Evolutionary conservation across 1,140 invertebrate genomes (phyloP), one percentile per base, ranked within the genome.

Genomic region (Zaprionus africanus): DNA sequence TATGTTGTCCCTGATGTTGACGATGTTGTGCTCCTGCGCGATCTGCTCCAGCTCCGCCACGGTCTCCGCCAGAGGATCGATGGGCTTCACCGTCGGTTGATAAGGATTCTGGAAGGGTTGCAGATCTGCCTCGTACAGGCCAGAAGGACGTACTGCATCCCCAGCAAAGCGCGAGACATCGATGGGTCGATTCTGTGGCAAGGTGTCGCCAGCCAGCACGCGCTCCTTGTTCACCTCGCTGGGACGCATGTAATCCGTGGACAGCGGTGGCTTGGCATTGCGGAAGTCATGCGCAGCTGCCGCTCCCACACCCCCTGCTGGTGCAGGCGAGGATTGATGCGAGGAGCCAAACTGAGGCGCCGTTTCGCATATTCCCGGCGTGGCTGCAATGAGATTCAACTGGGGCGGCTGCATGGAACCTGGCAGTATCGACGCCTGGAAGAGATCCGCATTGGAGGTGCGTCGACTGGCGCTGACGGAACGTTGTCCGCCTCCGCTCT

Each of bases 111-210:
- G 51, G n/a, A 76, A 11, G 60, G 60, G 70, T 28, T 78, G 68
- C n/a, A 82, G 62, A 28, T 90, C 87, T 0, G 86, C 67, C 7
- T 90, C 81, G 9, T 72, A 13, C 1, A 85, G 54, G 5, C 70
- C 75, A 0, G 82, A 67, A 0, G 87, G 87, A 43, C 87, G 88
- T 38, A 91, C 80, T 13, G 87, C 54, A 59, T 91, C 79, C 15
- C 83, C 70, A 5, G 72, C 83, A 64, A 90, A 92, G 22, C 78
- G 90, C 0, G 91, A 81, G 1, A 92, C 85, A 58, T 92, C 91
- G n/a, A 92, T 92, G 53, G 91, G 91, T 5, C 77, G 70, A 65
- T 92, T 92, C 60, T 92, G 91, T 12, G 91, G 91, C 60, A 91
- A 19, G 24, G 67, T 38, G 1, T 76, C 79, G 0, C 79, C 85